Evolutionary conservation across 1,140 invertebrate genomes (phyloP).

Genomic region (Eriocheir sinensis): DNA sequence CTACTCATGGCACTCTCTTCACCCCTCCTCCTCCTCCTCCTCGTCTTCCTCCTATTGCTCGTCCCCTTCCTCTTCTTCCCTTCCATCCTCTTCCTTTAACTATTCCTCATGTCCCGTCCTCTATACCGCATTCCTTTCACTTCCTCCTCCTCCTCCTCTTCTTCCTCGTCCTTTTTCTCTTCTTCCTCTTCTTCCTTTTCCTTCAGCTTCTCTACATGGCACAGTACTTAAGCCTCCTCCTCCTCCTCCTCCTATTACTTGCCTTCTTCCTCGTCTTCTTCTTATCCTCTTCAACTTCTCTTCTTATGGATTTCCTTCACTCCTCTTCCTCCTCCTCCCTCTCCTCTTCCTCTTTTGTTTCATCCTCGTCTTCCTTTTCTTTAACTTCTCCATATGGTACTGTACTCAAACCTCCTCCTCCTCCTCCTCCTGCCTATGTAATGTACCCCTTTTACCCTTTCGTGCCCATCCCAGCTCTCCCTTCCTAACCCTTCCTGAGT

Average conservation of each 20-base stretch:
- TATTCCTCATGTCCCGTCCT: no score
- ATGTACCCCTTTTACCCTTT: no score
- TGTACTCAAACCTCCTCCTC: no score
- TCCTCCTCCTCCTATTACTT: no score
- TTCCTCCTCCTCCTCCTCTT: background rate
- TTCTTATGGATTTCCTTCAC: no score
- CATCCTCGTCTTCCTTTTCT: no score
- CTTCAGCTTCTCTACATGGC: background rate
- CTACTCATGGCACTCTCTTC: background rate
- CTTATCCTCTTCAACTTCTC: no score
- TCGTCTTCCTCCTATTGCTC: background rate
- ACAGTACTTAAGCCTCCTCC: background rate
- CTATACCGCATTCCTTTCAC: background rate
- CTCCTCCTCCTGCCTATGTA: background rate
- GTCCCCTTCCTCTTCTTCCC: background rate
- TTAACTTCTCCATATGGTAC: no score
- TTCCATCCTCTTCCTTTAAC: background rate
- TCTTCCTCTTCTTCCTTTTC: background rate
- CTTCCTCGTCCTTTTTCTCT: background rate
- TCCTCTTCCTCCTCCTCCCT: no score
- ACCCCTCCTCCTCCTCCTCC: background rate
- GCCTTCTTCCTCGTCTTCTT: no score
- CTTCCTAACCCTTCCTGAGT: background rate
- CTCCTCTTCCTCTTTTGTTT: no score
- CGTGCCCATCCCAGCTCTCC: background rate